Evolutionary conservation across 2,888 invertebrate genomes (phyloP).

Genomic region (Brassicogethes aeneus): DNA sequence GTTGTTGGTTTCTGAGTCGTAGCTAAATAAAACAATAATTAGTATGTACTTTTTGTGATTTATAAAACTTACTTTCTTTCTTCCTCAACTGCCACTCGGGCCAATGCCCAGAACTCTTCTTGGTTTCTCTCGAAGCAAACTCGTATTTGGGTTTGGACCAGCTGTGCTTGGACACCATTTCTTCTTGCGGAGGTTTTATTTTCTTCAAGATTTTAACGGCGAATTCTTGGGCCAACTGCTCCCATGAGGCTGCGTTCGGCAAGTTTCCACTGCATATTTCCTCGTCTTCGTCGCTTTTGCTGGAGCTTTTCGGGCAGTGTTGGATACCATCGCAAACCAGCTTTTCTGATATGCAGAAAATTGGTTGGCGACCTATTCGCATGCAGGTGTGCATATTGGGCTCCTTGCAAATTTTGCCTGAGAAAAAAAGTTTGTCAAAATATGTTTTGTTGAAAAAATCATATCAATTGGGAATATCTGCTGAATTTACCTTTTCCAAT

Average conservation of each 20-base stretch:
- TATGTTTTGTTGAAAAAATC: not conserved
- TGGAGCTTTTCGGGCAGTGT: slow-evolving; percentile 58
- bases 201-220: slow-evolving; percentile 26
- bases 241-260: slow-evolving; percentile 19
- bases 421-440: slow-evolving; percentile 5
- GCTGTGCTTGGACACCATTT: not conserved
- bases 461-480: not conserved
- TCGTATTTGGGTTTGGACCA: not conserved
- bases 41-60: not conserved
- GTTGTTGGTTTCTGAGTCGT: slow-evolving; percentile 14
- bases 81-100: slow-evolving; percentile 13
- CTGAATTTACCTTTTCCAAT: slow-evolving; percentile 32
- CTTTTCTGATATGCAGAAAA: slow-evolving; percentile 55
- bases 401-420: slow-evolving; percentile 25
- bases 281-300: slow-evolving; percentile 34
- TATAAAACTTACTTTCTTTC: slow-evolving; percentile 13
- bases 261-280: slow-evolving; percentile 25
- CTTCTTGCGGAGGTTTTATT: slow-evolving; percentile 14
- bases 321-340: slow-evolving; percentile 57
- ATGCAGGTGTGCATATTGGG: slow-evolving; percentile 31
- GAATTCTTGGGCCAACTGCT: slow-evolving; percentile 22
- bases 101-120: slow-evolving; percentile 14
- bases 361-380: slow-evolving; percentile 32
- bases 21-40: slow-evolving; percentile 12
- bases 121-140: not conserved